phyloP scores from a whole-genome alignment of 2,797 vertebrate species.

The Orientallactaga sibirica region DNA sequence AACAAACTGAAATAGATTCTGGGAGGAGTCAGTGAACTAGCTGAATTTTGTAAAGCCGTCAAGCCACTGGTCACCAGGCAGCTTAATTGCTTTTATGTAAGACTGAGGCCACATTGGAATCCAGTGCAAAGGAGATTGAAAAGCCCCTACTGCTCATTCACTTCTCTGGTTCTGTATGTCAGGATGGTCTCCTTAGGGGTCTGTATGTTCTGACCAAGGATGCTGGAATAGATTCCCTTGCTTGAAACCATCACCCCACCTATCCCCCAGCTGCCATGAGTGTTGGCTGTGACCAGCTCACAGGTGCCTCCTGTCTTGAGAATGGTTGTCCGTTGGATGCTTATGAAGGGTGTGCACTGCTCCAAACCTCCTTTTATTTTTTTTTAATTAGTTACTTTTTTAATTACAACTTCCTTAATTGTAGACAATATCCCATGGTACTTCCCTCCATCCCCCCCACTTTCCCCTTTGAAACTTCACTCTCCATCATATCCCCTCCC shows the following conservation, averaged over 20 bases:
- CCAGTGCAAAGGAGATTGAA: background rate
- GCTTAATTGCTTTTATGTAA: slow-evolving; percentile 30
- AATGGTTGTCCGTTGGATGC: background rate
- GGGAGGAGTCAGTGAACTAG: background rate
- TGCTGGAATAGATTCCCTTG: background rate
- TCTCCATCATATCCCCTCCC: no score
- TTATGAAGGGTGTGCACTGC: background rate
- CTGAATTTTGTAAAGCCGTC: slow-evolving; percentile 12
- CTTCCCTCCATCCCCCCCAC: no score
- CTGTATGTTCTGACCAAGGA: background rate
- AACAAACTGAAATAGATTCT: slow-evolving; percentile 50
- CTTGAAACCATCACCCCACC: background rate
- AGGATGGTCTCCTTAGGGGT: background rate
- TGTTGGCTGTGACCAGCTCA: background rate
- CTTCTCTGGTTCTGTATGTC: background rate
- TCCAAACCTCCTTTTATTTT: background rate
- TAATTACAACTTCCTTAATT: no score
- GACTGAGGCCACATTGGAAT: background rate
- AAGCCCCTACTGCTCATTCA: background rate
- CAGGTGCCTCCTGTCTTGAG: background rate
- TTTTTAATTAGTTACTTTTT: no score
- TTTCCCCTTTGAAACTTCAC: no score
- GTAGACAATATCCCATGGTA: no score
- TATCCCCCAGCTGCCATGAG: background rate
- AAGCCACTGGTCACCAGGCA: background rate